Evolutionary conservation across 2,113 vertebrate species (phyloP).

Genomic region (Psettodes erumei): DNA sequence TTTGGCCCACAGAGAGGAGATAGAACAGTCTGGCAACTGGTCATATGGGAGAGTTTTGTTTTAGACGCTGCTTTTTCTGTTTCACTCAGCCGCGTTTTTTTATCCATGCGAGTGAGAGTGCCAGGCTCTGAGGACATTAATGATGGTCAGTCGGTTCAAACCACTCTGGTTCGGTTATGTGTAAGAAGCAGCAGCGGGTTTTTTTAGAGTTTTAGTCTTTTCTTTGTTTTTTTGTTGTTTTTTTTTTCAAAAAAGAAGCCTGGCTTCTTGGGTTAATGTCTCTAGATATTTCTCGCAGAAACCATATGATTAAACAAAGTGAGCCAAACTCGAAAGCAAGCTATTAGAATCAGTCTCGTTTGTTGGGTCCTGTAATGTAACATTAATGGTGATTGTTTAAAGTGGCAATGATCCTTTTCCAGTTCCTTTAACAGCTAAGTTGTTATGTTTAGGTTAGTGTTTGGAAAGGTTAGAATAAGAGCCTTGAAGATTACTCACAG

Average conservation of each 20-base stretch:
- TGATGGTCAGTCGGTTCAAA: slow-evolving; percentile 35
- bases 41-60: slow-evolving; percentile 43
- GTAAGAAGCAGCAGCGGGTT: slow-evolving; percentile 9
- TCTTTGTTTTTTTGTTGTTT: no score
- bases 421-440: neutral
- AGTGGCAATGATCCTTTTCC: slow-evolving; percentile 25
- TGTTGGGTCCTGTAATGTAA: slow-evolving; percentile 20
- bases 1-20: slow-evolving; percentile 21
- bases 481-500: slow-evolving; percentile 22
- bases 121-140: slow-evolving; percentile 19
- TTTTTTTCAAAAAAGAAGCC: neutral
- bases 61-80: slow-evolving; percentile 27
- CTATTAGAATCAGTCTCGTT: slow-evolving; percentile 43
- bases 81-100: slow-evolving; percentile 32
- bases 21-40: neutral
- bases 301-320: slow-evolving; percentile 31
- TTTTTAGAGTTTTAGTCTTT: slow-evolving; percentile 36
- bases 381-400: slow-evolving; percentile 47
- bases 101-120: slow-evolving; percentile 20
- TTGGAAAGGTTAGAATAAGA: slow-evolving; percentile 21
- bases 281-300: slow-evolving; percentile 11
- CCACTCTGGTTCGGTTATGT: neutral
- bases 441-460: slow-evolving; percentile 21
- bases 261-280: slow-evolving; percentile 4
- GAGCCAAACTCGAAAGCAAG: slow-evolving; percentile 13